These are phyloP conservation scores for Pachyseris speciosa DNA, from an alignment of 64 coral and sea anemone species.

Conservation along the genomic window DNA sequence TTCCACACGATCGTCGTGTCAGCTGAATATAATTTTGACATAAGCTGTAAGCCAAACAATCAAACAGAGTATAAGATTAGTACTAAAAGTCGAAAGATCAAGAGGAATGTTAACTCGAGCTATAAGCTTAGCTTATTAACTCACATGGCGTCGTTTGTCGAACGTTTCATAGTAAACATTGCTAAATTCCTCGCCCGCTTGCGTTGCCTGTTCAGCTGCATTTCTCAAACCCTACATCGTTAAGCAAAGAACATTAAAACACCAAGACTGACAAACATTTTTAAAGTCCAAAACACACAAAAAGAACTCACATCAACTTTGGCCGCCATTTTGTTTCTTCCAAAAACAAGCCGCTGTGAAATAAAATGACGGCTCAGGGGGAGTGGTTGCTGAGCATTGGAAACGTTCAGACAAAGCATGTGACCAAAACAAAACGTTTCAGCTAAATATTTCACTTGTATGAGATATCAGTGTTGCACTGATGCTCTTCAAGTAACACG, in stretches of 20 bases:
- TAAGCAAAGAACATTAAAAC: background rate
- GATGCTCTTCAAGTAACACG: background rate
- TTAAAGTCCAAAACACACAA: background rate
- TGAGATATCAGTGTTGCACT: background rate
- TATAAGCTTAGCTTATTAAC: background rate
- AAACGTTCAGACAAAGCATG: background rate
- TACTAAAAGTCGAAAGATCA: background rate
- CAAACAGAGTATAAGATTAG: background rate
- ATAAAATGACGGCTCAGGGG: conserved; percentile 33
- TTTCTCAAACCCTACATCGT: conserved; percentile 66
- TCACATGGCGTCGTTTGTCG: conserved; percentile 91
- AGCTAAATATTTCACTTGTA: background rate
- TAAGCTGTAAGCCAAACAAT: conserved; percentile 45
- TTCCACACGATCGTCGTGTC: conserved; percentile 88
- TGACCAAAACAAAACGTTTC: conserved; percentile 33
- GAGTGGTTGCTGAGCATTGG: background rate
- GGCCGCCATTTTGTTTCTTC: conserved; percentile 58
- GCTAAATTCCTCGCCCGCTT: conserved; percentile 81
- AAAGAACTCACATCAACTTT: conserved; percentile 58
- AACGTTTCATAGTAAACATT: conserved; percentile 89
- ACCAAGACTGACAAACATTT: background rate
- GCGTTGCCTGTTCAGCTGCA: conserved; percentile 76
- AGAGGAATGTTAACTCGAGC: background rate
- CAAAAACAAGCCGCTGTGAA: conserved; percentile 19
- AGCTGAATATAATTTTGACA: conserved; percentile 85